Conservation (phyloP, 2,888 invertebrate species). For the Prenolepis imparis region DNA sequence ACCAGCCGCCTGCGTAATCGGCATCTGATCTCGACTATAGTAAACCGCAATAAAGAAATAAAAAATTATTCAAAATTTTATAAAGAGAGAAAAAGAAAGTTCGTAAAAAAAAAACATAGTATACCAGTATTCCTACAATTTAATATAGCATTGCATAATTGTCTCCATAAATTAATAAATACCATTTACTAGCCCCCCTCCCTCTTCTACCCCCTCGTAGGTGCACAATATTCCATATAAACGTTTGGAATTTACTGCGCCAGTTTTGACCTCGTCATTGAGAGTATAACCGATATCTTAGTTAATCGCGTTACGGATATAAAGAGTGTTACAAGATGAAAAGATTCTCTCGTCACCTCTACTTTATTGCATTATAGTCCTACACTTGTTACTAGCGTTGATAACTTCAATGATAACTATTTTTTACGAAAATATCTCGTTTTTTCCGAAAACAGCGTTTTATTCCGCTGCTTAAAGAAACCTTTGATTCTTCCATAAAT, state of each 20-base stretch:
- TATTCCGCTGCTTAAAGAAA: neutral
- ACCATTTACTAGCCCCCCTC: neutral
- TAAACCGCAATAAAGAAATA: neutral
- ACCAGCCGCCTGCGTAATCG: slow-evolving; percentile 1
- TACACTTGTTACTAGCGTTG: slow-evolving; percentile 66
- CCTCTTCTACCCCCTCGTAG: neutral
- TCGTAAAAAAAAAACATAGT: no score
- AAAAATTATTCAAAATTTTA: no score
- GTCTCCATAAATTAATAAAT: slow-evolving; percentile 8
- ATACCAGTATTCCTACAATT: neutral
- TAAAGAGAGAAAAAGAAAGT: no score
- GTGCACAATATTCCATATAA: slow-evolving; percentile 38
- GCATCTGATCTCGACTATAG: neutral
- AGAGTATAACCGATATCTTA: slow-evolving; percentile 77
- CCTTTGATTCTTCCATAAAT: neutral
- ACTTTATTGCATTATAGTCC: slow-evolving; percentile 66
- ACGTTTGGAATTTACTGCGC: slow-evolving; percentile 38
- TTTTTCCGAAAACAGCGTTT: neutral
- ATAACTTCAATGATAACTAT: neutral
- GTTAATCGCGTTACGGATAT: slow-evolving; percentile 64
- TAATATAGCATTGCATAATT: slow-evolving; percentile 11
- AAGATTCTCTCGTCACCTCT: slow-evolving; percentile 62
- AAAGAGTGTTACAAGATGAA: slow-evolving; percentile 51
- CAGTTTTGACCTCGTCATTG: slow-evolving; percentile 43
- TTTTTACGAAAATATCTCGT: neutral